phyloP scores from a whole-genome alignment of 1,140 invertebrate species.

The Aethina tumida region DNA sequence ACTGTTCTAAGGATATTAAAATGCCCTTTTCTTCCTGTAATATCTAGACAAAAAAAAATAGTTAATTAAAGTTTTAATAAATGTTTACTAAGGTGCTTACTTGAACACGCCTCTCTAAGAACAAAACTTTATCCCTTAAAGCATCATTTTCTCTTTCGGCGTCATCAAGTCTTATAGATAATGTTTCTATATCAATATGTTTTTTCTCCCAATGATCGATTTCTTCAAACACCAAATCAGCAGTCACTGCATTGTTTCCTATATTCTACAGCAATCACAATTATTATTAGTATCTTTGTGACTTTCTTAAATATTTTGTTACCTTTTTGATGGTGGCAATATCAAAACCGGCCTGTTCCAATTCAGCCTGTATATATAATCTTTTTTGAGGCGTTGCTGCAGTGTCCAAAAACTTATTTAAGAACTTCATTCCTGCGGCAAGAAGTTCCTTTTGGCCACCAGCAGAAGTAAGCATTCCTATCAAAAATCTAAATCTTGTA shows the following conservation, averaged over 20 bases:
- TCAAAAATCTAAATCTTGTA: conserved; percentile 80
- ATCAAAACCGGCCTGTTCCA: conserved; percentile 75
- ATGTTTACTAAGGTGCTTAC: conserved; percentile 30
- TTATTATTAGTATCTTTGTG: too few relatives aligned
- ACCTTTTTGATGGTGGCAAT: conserved; percentile 60
- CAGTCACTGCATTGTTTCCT: conserved; percentile 38
- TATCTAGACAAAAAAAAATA: conserved; percentile 42
- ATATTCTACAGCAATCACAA: conserved; percentile 37
- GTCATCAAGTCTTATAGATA: conserved; percentile 45
- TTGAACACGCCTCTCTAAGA: conserved; percentile 62
- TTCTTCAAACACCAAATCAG: conserved; percentile 51
- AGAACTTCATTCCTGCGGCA: conserved; percentile 71
- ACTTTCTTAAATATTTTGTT: too few relatives aligned
- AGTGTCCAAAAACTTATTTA: conserved; percentile 73
- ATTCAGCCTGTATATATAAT: conserved; percentile 82
- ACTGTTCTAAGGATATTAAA: conserved; percentile 63
- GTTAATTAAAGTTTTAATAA: neutral
- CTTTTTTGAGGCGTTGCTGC: conserved; percentile 62
- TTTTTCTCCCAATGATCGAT: conserved; percentile 59
- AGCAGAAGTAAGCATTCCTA: conserved; percentile 73
- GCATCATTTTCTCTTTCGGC: conserved; percentile 47
- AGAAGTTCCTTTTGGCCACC: conserved; percentile 61
- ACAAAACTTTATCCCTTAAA: conserved; percentile 49
- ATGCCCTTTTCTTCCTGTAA: conserved; percentile 70
- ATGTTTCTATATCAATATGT: conserved; percentile 58